phyloP scores from a whole-genome alignment of 2,797 vertebrate species.

The Sarcophilus harrisii region DNA sequence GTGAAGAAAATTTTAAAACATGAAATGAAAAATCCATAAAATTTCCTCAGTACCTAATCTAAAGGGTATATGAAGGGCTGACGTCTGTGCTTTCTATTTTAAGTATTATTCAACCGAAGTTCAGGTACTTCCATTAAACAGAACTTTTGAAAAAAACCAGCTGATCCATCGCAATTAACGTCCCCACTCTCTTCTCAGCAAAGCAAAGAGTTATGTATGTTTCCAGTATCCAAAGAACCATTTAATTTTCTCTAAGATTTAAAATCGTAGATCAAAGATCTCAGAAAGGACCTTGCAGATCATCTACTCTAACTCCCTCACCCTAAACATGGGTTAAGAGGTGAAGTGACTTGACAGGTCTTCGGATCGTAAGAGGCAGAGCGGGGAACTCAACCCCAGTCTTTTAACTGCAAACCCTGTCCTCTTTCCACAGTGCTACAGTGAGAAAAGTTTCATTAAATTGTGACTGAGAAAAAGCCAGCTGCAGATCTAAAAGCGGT shows the following conservation, averaged over 20 bases:
- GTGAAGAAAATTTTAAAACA: conserved; percentile 35
- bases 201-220: not conserved
- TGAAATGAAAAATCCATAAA: conserved; percentile 34
- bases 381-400: not conserved
- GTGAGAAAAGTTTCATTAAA: not conserved
- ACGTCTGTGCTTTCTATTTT: conserved; percentile 36
- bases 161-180: not conserved
- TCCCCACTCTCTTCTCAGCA: not conserved
- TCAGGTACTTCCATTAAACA: conserved; percentile 16
- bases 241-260: not conserved
- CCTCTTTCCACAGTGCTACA: not conserved
- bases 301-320: not conserved
- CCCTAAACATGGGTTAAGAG: not conserved
- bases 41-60: conserved; percentile 50
- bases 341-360: not conserved
- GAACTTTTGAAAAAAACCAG: not conserved
- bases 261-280: not conserved
- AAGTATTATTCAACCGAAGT: conserved; percentile 39
- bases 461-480: not conserved
- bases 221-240: not conserved
- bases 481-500: not conserved
- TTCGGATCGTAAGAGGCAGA: not conserved
- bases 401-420: not conserved
- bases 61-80: conserved; percentile 29
- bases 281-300: not conserved